Percentiles rank a stretch among this genome's conserved stretches.
These are phyloP conservation scores for Trinorchestia longiramus DNA, from an alignment of 1,140 invertebrate genomes.

Conservation along the genomic window DNA sequence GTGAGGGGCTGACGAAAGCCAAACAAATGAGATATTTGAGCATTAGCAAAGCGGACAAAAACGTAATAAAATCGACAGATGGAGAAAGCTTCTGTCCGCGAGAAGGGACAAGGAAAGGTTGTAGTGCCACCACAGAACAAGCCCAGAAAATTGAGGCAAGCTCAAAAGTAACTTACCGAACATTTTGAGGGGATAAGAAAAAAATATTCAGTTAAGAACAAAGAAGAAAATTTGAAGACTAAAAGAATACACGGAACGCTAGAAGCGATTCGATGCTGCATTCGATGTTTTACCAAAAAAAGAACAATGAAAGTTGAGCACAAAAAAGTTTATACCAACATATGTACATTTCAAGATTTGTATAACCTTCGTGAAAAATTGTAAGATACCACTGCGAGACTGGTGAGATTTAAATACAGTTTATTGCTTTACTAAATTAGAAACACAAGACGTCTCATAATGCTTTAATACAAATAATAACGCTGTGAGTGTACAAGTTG, in stretches of 20 bases:
- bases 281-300: too few relatives aligned
- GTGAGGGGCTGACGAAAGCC: background rate
- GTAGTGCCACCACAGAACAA: background rate
- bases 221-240: background rate
- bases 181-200: background rate
- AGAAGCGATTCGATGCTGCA: too few relatives aligned
- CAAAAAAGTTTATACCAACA: too few relatives aligned
- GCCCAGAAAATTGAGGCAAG: background rate
- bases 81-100: background rate
- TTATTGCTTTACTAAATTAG: too few relatives aligned
- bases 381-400: too few relatives aligned
- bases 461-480: too few relatives aligned
- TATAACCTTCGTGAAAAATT: too few relatives aligned
- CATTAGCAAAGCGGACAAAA: background rate
- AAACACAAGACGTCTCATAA: too few relatives aligned
- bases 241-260: background rate
- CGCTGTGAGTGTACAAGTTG: too few relatives aligned
- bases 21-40: background rate
- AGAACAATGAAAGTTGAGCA: too few relatives aligned
- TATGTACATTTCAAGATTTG: too few relatives aligned
- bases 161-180: background rate
- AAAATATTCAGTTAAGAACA: background rate
- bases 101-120: background rate
- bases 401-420: too few relatives aligned
- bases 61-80: background rate